Evolutionary conservation across 2,113 vertebrate species (phyloP), one percentile per base, ranked within the genome.

Genomic region (Laticauda colubrina): DNA sequence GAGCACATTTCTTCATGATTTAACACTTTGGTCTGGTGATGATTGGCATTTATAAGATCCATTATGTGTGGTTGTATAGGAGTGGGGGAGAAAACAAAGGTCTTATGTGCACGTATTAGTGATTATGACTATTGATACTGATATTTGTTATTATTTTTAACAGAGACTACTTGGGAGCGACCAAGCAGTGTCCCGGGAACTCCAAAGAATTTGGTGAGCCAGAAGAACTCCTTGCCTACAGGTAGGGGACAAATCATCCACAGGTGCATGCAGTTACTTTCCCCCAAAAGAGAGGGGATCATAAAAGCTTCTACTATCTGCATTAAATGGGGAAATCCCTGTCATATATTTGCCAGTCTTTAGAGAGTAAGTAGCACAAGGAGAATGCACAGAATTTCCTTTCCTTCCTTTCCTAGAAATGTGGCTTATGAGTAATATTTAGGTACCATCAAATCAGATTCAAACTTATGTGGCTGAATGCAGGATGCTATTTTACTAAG

Each of bases 111-210:
- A 39, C 59, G 29, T 61, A 3, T 61, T 86, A 48, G 24, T 39
- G 39, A 86, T 86, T 53, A 20, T 51, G 26, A 34, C 39, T 89
- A 29, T 69, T 15, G 14, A 34, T 43, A 85, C 53, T 95, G 90
- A 96, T 34, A 3, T 0, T 0, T 91, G 23, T 21, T 97, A 95
- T 55, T 57, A 89, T 86, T 94, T 91, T 95, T 53, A 9, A 93
- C 96, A 99, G 99, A 99, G 96, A 99, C 99, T 0, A 99, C 99
- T 93, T 99, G 99, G 99, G 99, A 99, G 95, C 97, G 98, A 87
- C 99, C 99, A 2, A 98, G 98, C 95, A 98, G 98, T 1, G 96
- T 97, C 64, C 98, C 99, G 34, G 98, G 98, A 90, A 99, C 98
- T 45, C 98, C 98, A 4, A 98, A 98, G 96, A 98, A 97, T 96